Evolutionary conservation across 2,113 vertebrate genomes (phyloP).

Genomic region (Rafetus swinhoei): DNA sequence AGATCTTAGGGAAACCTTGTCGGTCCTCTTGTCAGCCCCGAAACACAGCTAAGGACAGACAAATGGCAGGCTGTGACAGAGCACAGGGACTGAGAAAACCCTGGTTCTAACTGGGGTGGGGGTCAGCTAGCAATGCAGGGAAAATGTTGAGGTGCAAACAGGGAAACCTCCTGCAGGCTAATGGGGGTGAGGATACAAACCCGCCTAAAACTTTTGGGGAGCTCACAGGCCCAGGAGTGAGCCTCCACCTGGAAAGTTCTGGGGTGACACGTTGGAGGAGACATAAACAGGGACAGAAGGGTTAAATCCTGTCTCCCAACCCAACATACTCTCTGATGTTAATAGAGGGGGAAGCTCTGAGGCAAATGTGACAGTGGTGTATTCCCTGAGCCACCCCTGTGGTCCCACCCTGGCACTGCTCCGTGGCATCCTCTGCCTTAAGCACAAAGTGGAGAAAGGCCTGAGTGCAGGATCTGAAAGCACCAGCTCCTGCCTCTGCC

Average conservation of each 20-base stretch:
- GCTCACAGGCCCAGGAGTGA: neutral
- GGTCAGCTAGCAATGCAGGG: neutral
- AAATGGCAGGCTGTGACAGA: neutral
- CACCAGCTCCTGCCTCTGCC: neutral
- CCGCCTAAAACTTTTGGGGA: neutral
- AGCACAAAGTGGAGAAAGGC: neutral
- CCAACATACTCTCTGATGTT: neutral
- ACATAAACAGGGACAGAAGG: neutral
- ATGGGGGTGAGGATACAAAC: neutral
- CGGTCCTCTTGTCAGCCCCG: neutral
- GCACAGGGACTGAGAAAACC: neutral
- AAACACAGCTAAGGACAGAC: neutral
- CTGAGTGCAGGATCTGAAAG: neutral
- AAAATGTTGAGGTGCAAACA: neutral
- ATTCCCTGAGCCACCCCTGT: neutral
- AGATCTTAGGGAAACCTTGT: neutral
- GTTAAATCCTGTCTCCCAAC: neutral
- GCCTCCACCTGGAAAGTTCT: neutral
- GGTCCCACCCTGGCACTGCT: neutral
- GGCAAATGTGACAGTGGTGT: neutral
- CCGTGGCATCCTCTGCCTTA: fast-evolving
- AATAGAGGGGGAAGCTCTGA: neutral
- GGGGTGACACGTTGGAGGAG: neutral
- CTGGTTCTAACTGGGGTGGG: neutral
- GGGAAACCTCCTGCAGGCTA: neutral